These are phyloP conservation scores for Branchellion lobata DNA, from an alignment of 2,888 invertebrate species.

Conservation along the genomic window DNA sequence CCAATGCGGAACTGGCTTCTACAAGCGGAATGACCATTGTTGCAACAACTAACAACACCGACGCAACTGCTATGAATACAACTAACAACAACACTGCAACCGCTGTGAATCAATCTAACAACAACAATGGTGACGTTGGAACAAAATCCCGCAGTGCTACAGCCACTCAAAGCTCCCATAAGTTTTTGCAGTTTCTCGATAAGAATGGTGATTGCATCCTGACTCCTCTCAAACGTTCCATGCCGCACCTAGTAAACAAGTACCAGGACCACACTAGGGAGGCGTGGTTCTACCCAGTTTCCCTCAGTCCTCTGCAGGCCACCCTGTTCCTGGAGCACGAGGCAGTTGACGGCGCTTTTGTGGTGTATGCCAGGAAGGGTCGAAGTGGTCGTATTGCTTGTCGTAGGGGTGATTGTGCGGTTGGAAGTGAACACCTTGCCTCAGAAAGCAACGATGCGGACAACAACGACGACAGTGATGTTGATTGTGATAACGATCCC, in stretches of 20 bases:
- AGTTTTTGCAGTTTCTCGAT: slow-evolving; percentile 38
- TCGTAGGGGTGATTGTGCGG: background rate
- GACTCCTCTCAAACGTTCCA: slow-evolving; percentile 43
- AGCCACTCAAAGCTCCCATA: no score
- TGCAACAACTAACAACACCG: no score
- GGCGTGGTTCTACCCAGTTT: slow-evolving; percentile 52
- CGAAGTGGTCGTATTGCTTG: background rate
- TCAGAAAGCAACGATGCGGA: no score
- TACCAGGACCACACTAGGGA: slow-evolving; percentile 50
- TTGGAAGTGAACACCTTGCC: slow-evolving; percentile 45
- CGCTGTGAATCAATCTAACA: no score
- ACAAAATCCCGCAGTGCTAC: no score
- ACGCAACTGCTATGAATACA: no score
- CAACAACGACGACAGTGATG: slow-evolving; percentile 33
- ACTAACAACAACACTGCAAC: no score
- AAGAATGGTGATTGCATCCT: slow-evolving; percentile 50
- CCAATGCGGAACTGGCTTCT: no score
- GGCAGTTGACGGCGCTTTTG: slow-evolving; percentile 51
- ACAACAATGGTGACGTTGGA: background rate
- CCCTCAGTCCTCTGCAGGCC: slow-evolving; percentile 50
- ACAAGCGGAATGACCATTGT: no score
- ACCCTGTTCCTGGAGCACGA: slow-evolving; percentile 50
- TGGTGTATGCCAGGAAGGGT: slow-evolving; percentile 47
- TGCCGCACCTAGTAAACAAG: slow-evolving; percentile 18
- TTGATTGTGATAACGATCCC: background rate